Evolutionary conservation across 2,113 vertebrate genomes (phyloP).

Genomic region (Cololabis saira): DNA sequence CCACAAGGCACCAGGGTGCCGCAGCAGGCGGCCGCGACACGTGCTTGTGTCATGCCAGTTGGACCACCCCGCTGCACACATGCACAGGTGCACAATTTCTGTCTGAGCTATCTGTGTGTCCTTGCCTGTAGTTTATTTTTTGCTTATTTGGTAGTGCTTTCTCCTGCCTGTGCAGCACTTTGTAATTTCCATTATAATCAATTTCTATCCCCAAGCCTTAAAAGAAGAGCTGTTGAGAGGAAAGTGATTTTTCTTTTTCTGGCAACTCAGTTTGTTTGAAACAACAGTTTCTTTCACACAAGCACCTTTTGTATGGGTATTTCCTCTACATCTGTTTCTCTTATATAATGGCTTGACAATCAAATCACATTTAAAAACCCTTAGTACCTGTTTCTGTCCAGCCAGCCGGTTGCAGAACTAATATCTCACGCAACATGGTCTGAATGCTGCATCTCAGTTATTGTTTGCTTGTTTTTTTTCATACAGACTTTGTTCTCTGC

Average conservation of each 20-base stretch:
- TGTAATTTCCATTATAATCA: neutral
- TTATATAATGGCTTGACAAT: too few species aligned
- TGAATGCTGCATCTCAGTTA: constrained; percentile 20
- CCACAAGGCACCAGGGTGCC: constrained; percentile 39
- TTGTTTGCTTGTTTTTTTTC: too few species aligned
- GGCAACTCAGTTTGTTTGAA: neutral
- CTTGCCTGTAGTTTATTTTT: neutral
- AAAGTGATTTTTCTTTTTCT: neutral
- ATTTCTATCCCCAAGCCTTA: too few species aligned
- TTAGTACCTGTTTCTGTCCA: constrained; percentile 7
- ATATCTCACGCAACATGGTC: constrained; percentile 10
- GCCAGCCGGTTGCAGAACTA: constrained; percentile 14
- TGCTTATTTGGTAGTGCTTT: neutral
- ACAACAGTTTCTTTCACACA: too few species aligned
- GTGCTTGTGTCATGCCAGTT: constrained; percentile 28
- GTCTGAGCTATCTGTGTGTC: neutral
- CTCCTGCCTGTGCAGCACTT: neutral
- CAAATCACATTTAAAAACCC: neutral
- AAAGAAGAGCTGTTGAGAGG: too few species aligned
- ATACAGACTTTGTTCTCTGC: too few species aligned
- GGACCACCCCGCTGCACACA: neutral
- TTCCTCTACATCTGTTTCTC: too few species aligned
- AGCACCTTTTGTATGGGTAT: too few species aligned
- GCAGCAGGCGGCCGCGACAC: constrained; percentile 55
- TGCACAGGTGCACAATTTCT: constrained; percentile 14